Conservation (phyloP, 2,797 vertebrate species). For the Anguilla megastoma region DNA sequence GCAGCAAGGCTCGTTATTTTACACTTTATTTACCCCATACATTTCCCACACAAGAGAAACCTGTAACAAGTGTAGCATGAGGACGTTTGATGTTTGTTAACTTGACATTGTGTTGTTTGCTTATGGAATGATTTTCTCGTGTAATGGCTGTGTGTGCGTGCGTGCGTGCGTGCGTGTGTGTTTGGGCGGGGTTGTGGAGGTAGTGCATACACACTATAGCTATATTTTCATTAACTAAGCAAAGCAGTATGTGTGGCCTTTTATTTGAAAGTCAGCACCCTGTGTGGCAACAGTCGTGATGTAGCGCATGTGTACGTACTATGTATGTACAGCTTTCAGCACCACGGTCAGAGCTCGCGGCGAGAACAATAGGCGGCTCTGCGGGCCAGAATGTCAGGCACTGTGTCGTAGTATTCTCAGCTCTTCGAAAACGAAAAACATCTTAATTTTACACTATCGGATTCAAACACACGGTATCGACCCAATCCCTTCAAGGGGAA, state of each 20-base stretch:
- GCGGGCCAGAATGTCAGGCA: constrained; percentile 58
- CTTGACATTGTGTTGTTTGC: not conserved
- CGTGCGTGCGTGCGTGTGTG: not conserved
- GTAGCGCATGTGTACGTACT: constrained; percentile 17
- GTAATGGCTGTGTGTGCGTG: not conserved
- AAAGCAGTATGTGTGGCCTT: not conserved
- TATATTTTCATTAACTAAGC: not conserved
- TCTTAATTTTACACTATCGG: not conserved
- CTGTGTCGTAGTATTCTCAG: constrained; percentile 33
- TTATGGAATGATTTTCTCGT: constrained; percentile 2
- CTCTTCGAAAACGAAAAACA: constrained; percentile 26
- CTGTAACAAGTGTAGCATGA: not conserved
- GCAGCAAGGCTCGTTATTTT: not conserved
- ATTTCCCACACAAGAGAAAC: not conserved
- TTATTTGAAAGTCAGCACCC: not conserved
- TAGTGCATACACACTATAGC: not conserved
- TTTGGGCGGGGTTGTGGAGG: not conserved
- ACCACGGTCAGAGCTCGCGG: constrained; percentile 77
- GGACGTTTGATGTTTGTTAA: not conserved
- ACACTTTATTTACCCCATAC: not conserved
- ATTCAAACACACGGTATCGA: not conserved
- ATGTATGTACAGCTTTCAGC: constrained; percentile 73
- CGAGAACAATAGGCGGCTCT: constrained; percentile 71
- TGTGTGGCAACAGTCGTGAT: not conserved
- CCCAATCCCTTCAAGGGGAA: not conserved